Evolutionary conservation across 2,113 vertebrate genomes (phyloP).

Genomic region (Abramis brama): DNA sequence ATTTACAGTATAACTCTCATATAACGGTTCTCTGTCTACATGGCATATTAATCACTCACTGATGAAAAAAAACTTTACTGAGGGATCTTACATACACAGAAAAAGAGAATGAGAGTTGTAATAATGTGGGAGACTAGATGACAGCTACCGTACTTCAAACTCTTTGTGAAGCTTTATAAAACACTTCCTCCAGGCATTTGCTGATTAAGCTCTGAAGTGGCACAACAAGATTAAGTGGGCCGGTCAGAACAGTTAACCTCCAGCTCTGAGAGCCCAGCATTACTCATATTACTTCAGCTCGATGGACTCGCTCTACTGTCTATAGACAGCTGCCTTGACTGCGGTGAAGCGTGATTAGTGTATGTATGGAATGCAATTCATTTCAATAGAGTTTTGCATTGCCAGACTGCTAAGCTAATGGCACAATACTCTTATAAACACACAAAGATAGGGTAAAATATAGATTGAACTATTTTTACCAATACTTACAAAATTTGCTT

Average conservation of each 20-base stretch:
- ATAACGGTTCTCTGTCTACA: neutral
- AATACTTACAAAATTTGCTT: neutral
- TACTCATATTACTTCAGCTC: neutral
- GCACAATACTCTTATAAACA: neutral
- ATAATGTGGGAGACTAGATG: neutral
- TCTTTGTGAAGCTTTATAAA: slow-evolving; percentile 1
- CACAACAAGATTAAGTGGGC: slow-evolving; percentile 37
- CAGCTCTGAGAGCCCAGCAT: slow-evolving; percentile 4
- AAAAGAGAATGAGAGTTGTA: neutral
- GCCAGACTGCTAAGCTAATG: neutral
- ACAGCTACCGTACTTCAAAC: neutral
- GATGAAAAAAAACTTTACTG: neutral
- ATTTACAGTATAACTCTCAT: neutral
- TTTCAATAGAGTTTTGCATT: neutral
- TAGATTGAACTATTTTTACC: neutral
- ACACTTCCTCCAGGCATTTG: slow-evolving; percentile 10
- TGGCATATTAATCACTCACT: neutral
- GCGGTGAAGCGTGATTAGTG: neutral
- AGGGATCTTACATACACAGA: neutral
- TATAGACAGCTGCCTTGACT: neutral
- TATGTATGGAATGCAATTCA: neutral
- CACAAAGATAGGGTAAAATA: neutral
- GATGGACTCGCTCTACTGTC: neutral
- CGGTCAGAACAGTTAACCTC: slow-evolving; percentile 26
- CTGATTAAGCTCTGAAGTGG: slow-evolving; percentile 26